These are phyloP conservation scores for Abrostola tripartita DNA, from an alignment of 2,888 invertebrate species.

Conservation along the genomic window DNA sequence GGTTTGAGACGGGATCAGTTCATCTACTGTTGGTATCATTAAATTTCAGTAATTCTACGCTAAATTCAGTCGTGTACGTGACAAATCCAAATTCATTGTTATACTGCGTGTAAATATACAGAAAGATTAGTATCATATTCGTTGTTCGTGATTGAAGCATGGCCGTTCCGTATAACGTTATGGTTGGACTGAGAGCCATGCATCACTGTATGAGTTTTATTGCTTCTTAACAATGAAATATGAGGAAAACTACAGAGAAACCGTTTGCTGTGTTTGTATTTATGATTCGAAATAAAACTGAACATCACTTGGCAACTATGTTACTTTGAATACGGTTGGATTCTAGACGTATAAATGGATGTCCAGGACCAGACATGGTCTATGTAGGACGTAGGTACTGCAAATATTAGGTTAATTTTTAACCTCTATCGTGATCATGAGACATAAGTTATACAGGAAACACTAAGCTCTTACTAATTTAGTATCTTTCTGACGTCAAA, in stretches of 20 bases:
- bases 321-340: neutral
- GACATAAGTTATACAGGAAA: neutral
- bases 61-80: slow-evolving; percentile 2
- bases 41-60: slow-evolving; percentile 10
- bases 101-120: slow-evolving; percentile 21
- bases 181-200: slow-evolving; percentile 29
- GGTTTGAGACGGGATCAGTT: neutral
- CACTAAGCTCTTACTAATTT: neutral
- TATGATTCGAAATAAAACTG: slow-evolving; percentile 24
- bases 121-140: slow-evolving; percentile 38
- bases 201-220: slow-evolving; percentile 38
- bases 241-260: slow-evolving; percentile 42
- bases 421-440: neutral
- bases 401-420: neutral
- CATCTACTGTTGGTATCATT: neutral
- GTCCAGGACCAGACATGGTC: no score
- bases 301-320: slow-evolving; percentile 16
- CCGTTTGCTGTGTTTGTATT: slow-evolving; percentile 28
- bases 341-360: no score
- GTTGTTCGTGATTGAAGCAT: slow-evolving; percentile 42
- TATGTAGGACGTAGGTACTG: neutral
- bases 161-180: slow-evolving; percentile 35
- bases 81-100: slow-evolving; percentile 18
- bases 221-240: slow-evolving; percentile 43
- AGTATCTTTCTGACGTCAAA: neutral